Conservation (phyloP, 2,113 vertebrate species). For the Microtus pennsylvanicus region DNA sequence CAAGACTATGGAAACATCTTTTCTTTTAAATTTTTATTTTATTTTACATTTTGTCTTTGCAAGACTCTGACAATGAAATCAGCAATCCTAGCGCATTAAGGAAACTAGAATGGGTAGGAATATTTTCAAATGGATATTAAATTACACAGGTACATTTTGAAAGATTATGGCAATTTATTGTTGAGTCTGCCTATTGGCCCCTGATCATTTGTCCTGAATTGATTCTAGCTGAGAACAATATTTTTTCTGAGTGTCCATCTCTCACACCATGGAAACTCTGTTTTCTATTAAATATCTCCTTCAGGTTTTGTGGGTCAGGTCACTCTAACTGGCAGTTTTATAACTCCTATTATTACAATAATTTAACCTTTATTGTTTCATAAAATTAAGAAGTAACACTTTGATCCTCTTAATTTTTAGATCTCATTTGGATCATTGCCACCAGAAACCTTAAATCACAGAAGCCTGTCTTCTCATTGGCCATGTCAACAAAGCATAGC, state of each 20-base stretch:
- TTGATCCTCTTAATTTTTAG: not conserved
- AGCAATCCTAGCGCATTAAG: fast-evolving
- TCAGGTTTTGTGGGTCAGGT: not conserved
- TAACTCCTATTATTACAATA: not conserved
- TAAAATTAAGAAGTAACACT: not conserved
- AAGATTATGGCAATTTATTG: not conserved
- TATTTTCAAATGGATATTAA: not conserved
- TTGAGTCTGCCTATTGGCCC: not conserved
- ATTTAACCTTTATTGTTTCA: not conserved
- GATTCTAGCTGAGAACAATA: not conserved
- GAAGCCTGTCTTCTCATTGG: not conserved
- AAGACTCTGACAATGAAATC: not conserved
- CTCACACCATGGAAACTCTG: not conserved
- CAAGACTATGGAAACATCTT: not conserved
- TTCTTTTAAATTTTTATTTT: not conserved
- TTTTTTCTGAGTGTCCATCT: not conserved
- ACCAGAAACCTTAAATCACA: not conserved
- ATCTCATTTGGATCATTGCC: not conserved
- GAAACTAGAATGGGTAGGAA: not conserved
- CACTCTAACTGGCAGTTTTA: not conserved
- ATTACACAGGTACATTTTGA: not conserved
- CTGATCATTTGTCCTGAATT: not conserved
- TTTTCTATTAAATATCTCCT: not conserved
- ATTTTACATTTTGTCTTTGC: not conserved
- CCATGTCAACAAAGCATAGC: not conserved